phyloP scores from a whole-genome alignment of 2,797 vertebrate species.

The Aulostomus chinensis region DNA sequence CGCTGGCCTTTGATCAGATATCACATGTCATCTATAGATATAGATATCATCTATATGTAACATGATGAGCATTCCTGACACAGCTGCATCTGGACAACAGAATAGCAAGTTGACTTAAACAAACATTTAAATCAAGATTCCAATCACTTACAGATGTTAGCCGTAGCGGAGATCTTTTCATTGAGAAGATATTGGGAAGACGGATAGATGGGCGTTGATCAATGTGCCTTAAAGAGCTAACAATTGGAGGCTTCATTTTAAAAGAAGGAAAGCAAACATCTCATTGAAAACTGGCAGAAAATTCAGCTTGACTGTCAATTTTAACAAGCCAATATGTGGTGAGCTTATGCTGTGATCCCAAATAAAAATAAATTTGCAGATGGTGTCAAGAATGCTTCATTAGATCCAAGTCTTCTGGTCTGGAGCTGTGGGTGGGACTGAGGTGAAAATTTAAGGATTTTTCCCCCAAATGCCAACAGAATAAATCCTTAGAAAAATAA shows the following conservation, averaged over 20 bases:
- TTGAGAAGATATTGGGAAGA: too few species aligned
- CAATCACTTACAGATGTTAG: neutral
- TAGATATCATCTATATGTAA: neutral
- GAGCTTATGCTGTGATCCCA: too few species aligned
- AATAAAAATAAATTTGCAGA: neutral
- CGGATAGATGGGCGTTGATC: too few species aligned
- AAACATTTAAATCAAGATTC: neutral
- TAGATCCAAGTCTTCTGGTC: constrained; percentile 12
- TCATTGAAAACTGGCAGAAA: too few species aligned
- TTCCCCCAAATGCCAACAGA: constrained; percentile 26
- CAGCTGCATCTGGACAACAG: neutral
- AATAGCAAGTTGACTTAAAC: neutral
- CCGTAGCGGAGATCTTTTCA: neutral
- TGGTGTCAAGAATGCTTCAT: constrained; percentile 3
- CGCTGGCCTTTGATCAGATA: constrained; percentile 3
- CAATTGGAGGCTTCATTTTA: too few species aligned
- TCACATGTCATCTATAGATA: constrained; percentile 8
- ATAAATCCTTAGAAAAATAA: constrained; percentile 37
- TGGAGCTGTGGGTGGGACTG: constrained; percentile 4
- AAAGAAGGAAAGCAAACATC: too few species aligned
- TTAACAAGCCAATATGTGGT: too few species aligned
- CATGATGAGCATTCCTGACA: constrained; percentile 5
- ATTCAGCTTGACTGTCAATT: too few species aligned
- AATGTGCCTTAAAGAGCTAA: too few species aligned
- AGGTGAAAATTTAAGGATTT: constrained; percentile 26